Base-by-base conservation (phyloP, 2,113 vertebrate genomes). In the Pygoscelis antarcticus region DNA sequence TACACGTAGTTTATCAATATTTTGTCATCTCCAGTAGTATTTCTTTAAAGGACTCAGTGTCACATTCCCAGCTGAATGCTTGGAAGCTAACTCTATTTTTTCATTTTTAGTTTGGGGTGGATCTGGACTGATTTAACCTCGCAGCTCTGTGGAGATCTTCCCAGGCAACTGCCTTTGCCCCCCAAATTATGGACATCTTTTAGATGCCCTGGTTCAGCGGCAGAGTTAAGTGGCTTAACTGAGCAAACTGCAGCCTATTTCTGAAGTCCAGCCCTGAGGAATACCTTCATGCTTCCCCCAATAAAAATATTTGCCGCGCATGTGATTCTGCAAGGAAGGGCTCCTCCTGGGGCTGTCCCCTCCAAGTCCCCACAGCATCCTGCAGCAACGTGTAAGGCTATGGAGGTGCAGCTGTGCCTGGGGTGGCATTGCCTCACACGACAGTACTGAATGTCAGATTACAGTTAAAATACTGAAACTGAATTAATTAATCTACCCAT, bases 251-350 rank as follows among this genome's bases (percentile, higher is more conserved):
- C 55, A 71, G 16, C 62, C 82, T 82, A 5, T 47, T 46, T n/a
- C 21, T 58, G 44, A 65, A 71, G 13, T n/a, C 38, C 57, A 58
- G 20, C 47, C 57, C n/a, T 25, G 9, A 54, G 44, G 51, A 77
- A 82, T 23, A 77, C 5, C 19, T 68, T n/a, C 29, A 18, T 57
- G 32, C 47, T 88, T 80, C 34, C n/a, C 17, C 61, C 15, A 29
- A 0, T 14, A 69, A 46, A 72, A 83, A 51, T 46, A 62, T 36
- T n/a, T 11, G 11, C 6, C 23, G 44, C 1, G 2, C 1, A 0
- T 32, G 54, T n/a, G 10, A 42, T 57, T 64, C 60, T 69, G 25
- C 1, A 2, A 74, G 23, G 60, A 61, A 74, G 49, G 34, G 47
- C 23, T 79, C 16, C 65, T 89, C 40, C 68, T 49, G 40, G 26